phyloP scores from a whole-genome alignment of 2,113 vertebrate genomes.

The Indicator maculatus region DNA sequence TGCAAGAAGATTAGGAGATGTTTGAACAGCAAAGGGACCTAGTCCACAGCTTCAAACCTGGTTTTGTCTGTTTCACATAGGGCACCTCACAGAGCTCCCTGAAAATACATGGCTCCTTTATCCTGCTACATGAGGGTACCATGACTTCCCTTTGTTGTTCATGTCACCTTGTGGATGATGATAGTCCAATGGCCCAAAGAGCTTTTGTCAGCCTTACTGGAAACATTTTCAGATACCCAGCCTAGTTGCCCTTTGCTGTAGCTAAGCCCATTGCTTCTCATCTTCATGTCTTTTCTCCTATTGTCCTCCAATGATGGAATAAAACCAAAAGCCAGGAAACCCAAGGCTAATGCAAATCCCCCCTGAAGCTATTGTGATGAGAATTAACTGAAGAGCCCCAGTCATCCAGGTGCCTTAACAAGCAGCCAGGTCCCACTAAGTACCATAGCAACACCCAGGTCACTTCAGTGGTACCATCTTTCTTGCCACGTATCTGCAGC shows the following conservation, averaged over 20 bases:
- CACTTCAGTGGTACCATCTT: neutral
- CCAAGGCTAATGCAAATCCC: neutral
- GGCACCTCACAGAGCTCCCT: neutral
- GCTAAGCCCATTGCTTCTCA: neutral
- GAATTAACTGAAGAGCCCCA: neutral
- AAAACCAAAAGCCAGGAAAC: neutral
- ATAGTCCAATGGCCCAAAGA: neutral
- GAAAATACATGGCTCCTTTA: neutral
- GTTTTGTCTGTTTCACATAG: neutral
- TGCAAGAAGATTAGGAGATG: neutral
- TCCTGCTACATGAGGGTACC: neutral
- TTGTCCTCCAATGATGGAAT: neutral
- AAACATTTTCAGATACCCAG: neutral
- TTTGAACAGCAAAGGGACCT: neutral
- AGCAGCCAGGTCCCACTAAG: neutral
- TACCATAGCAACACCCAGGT: neutral
- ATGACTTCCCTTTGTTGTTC: neutral
- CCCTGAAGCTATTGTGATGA: neutral
- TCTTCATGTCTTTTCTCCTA: neutral
- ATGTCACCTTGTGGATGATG: neutral
- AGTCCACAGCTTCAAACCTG: neutral
- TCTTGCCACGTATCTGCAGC: conserved; percentile 21
- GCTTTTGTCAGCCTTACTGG: neutral
- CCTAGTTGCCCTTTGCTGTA: neutral
- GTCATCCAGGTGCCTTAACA: conserved; percentile 56